phyloP scores from a whole-genome alignment of 1,140 invertebrate species.

The Cryptotermes secundus region DNA sequence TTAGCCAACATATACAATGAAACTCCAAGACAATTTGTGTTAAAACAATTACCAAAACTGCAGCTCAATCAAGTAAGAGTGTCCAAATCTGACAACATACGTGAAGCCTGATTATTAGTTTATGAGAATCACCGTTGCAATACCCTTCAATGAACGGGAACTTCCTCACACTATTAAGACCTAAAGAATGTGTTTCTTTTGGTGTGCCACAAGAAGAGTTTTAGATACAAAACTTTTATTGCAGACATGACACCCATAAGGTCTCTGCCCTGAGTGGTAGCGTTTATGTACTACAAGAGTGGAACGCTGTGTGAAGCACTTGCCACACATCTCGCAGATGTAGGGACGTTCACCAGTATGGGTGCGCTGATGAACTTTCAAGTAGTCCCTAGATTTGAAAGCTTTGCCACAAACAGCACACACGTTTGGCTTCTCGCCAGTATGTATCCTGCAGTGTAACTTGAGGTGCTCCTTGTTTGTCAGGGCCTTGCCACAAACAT shows the following conservation, averaged over 20 bases:
- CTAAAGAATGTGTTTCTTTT: conserved; percentile 3
- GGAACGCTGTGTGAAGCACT: conserved; percentile 51
- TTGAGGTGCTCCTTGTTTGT: conserved; percentile 40
- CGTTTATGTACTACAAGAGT: conserved; percentile 20
- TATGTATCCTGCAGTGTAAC: conserved; percentile 54
- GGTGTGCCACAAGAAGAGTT: conserved; percentile 57
- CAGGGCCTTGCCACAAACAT: conserved; percentile 57
- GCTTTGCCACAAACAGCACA: conserved; percentile 68
- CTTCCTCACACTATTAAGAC: too few relatives aligned
- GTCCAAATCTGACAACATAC: too few relatives aligned
- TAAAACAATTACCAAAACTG: too few relatives aligned
- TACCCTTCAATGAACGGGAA: too few relatives aligned
- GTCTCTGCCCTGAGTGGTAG: conserved; percentile 57
- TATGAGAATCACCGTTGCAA: too few relatives aligned
- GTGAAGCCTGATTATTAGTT: too few relatives aligned
- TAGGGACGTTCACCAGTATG: conserved; percentile 78
- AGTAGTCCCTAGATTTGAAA: conserved; percentile 60
- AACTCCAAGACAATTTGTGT: too few relatives aligned
- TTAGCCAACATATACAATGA: too few relatives aligned
- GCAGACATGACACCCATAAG: conserved; percentile 59
- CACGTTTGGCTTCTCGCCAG: conserved; percentile 60
- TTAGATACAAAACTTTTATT: conserved; percentile 55
- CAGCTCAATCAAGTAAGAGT: too few relatives aligned
- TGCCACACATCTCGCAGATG: conserved; percentile 65
- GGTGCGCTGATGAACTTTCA: conserved; percentile 70